Percentiles rank a stretch among this genome's conserved stretches.
These are phyloP conservation scores for Astreopora myriophthalma DNA, from an alignment of 64 coral and sea anemone genomes.

Conservation along the genomic window DNA sequence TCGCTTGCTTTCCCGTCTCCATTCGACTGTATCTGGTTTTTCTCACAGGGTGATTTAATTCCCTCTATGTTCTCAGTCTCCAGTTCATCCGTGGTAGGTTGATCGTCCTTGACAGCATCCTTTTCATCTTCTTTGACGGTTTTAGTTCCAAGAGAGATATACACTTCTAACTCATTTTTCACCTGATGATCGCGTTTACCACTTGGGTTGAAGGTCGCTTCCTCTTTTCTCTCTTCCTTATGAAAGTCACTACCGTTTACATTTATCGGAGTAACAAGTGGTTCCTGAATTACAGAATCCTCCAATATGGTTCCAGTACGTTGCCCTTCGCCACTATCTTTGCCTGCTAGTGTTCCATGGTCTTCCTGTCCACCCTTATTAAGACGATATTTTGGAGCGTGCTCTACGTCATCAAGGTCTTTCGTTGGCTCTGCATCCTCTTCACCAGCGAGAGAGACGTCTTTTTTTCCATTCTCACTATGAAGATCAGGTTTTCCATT, in stretches of 20 bases:
- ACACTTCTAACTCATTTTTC: neutral
- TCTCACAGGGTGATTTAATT: neutral
- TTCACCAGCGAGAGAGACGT: neutral
- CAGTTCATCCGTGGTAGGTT: neutral
- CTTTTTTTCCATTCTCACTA: neutral
- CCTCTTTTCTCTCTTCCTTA: neutral
- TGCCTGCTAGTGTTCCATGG: neutral
- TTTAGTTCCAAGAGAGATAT: neutral
- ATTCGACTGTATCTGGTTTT: neutral
- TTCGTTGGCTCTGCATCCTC: neutral
- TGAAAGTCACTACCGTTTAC: neutral
- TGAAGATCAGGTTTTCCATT: neutral
- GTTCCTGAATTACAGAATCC: neutral
- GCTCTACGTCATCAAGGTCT: neutral
- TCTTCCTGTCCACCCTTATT: neutral
- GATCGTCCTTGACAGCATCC: neutral
- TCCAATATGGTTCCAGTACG: neutral
- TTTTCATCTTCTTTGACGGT: neutral
- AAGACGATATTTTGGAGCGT: neutral
- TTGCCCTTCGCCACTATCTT: neutral
- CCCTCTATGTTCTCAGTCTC: neutral
- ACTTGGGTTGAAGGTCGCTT: neutral
- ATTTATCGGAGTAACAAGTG: neutral
- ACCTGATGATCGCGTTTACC: neutral
- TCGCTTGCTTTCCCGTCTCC: neutral